Percentiles rank a stretch among this genome's conserved stretches.
These are phyloP conservation scores for Lerista edwardsae DNA, from an alignment of 2,797 vertebrate genomes.

Conservation along the genomic window DNA sequence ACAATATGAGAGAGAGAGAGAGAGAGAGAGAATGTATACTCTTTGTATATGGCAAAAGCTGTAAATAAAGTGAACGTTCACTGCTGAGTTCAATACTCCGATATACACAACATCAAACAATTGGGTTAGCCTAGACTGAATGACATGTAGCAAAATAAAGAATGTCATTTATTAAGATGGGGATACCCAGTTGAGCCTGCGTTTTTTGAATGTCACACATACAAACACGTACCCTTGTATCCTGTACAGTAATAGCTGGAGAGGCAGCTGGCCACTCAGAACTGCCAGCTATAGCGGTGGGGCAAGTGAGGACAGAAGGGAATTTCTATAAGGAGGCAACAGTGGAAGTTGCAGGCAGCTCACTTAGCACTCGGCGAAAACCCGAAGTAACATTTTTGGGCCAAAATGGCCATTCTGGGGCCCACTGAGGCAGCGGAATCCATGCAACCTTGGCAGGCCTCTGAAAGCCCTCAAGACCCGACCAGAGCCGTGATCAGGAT, in stretches of 20 bases:
- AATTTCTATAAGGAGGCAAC: not conserved
- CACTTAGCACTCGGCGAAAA: not conserved
- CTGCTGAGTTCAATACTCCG: not conserved
- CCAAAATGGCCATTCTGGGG: no score
- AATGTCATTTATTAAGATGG: not conserved
- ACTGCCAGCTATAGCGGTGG: not conserved
- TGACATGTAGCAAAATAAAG: constrained; percentile 31
- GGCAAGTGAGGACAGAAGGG: not conserved
- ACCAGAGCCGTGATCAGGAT: no score
- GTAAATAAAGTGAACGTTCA: constrained; percentile 31
- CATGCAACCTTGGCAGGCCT: no score
- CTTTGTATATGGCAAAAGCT: not conserved
- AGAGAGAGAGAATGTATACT: not conserved
- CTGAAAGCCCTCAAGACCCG: no score
- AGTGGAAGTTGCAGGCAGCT: no score
- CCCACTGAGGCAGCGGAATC: no score
- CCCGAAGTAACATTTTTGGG: no score
- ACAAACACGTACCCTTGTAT: not conserved
- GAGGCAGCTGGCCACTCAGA: not conserved
- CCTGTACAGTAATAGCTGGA: not conserved
- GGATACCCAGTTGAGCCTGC: not conserved
- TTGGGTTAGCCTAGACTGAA: constrained; percentile 1
- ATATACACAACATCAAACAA: not conserved
- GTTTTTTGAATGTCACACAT: not conserved
- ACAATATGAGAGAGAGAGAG: not conserved